phyloP scores from a whole-genome alignment of 2,888 invertebrate species.

The Melieria picta region DNA sequence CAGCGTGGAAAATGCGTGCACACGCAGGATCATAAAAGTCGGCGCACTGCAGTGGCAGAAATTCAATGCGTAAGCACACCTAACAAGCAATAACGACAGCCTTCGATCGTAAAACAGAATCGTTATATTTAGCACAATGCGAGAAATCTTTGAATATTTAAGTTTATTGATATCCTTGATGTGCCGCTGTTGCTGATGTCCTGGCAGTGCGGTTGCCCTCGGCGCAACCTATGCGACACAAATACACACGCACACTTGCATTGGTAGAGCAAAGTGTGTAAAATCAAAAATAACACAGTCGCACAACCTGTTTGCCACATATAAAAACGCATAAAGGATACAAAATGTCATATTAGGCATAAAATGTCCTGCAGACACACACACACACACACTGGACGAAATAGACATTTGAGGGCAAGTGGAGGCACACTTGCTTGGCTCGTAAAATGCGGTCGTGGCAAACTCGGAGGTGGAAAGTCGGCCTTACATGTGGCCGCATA shows the following conservation, averaged over 20 bases:
- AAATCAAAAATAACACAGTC: slow-evolving; percentile 17
- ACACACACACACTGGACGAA: background rate
- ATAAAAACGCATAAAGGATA: slow-evolving; percentile 29
- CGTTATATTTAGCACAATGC: slow-evolving; percentile 12
- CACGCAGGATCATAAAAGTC: background rate
- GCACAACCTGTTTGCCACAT: slow-evolving; percentile 33
- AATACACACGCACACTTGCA: background rate
- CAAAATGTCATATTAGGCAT: slow-evolving; percentile 31
- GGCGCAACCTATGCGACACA: background rate
- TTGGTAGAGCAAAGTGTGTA: background rate
- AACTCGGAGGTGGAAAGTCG: background rate
- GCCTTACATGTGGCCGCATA: background rate
- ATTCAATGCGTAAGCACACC: slow-evolving; percentile 19
- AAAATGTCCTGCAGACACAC: background rate
- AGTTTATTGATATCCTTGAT: slow-evolving; percentile 24
- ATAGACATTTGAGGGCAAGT: background rate
- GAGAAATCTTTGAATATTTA: slow-evolving; percentile 33
- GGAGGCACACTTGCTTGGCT: slow-evolving; percentile 15
- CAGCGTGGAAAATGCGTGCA: slow-evolving; percentile 2
- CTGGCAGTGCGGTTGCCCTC: slow-evolving; percentile 14
- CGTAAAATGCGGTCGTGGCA: slow-evolving; percentile 11
- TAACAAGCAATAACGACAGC: slow-evolving; percentile 26
- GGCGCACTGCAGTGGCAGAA: slow-evolving; percentile 11
- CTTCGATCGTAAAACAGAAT: slow-evolving; percentile 31
- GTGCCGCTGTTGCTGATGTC: slow-evolving; percentile 2